Base-by-base conservation (phyloP, 2,888 invertebrate species). In the Nemoura dubitans region DNA sequence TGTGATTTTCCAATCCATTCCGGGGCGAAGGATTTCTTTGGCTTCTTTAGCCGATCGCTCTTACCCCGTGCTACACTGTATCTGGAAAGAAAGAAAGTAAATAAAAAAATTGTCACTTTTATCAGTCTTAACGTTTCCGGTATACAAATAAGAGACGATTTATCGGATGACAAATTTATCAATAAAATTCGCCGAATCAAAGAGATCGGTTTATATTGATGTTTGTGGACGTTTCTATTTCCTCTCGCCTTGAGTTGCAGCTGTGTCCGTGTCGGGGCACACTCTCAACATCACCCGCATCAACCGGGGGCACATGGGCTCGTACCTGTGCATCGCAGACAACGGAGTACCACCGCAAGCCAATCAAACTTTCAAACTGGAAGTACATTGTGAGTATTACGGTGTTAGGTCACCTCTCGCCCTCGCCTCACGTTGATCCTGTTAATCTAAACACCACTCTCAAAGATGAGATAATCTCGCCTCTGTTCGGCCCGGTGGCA, bases 331-430 rank as follows among this genome's bases (percentile, higher is more conserved):
- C 89, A 92, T 95, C 3, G 97, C 97, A 29, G 95, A 95, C 91
- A 98, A 98, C 91, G 98, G 97, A 0, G 95, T 98, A 90, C 95
- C 96, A 77, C 98, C 98, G 0, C 93, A 95, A 28, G 95, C 95
- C 29, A 96, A 95, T 91, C 95, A 96, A 90, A 95, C 95, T 21
- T 97, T 96, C 88, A 94, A 94, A 86, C 94, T 98, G n/a, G 96
- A 97, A 91, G 97, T 98, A 10, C 96, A 97, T 90, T 98, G 98
- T 98, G 92, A 96, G 97, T 94, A 90, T 87, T n/a, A n/a, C n/a
- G 0, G 0, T 10, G 59, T 10, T 59, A 59, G 83, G 10, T 7
- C 36, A 36, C 36, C 36, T 10, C 10, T 10, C 36, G 10, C 36
- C 36, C 36, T 36, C 36, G 36, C 10, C 36, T 6, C 36, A 3